phyloP scores from a whole-genome alignment of 2,113 vertebrate species.

The Engraulis encrasicolus region DNA sequence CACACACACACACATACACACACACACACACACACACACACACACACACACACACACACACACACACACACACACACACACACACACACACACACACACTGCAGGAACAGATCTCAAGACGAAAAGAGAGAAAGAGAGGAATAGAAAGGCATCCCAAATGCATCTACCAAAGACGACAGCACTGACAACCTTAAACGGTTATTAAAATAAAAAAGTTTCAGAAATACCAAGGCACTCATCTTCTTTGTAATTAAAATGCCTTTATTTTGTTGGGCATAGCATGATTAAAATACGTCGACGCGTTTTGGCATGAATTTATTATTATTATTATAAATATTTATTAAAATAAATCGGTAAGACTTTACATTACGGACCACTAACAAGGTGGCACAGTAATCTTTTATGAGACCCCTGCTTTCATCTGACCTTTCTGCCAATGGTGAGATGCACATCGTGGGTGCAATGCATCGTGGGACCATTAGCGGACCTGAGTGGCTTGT shows the following conservation, averaged over 20 bases:
- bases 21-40: slow-evolving; percentile 34
- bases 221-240: too few species aligned
- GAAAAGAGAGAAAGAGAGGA: too few species aligned
- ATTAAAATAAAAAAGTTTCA: neutral
- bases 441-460: neutral
- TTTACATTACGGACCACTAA: too few species aligned
- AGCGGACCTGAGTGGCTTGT: neutral
- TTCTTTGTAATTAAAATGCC: too few species aligned
- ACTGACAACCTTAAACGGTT: neutral
- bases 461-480: neutral
- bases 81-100: slow-evolving; percentile 8
- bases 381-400: too few species aligned
- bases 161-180: neutral
- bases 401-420: neutral
- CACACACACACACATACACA: slow-evolving; percentile 36
- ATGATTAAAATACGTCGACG: too few species aligned
- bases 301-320: too few species aligned
- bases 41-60: slow-evolving; percentile 38
- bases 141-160: neutral
- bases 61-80: slow-evolving; percentile 31
- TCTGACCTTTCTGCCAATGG: neutral
- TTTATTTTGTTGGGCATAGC: too few species aligned
- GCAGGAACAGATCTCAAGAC: too few species aligned
- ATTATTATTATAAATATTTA: too few species aligned
- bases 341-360: too few species aligned